Base-by-base conservation (phyloP, 2,888 invertebrate genomes). In the Notocelia uddmanniana region DNA sequence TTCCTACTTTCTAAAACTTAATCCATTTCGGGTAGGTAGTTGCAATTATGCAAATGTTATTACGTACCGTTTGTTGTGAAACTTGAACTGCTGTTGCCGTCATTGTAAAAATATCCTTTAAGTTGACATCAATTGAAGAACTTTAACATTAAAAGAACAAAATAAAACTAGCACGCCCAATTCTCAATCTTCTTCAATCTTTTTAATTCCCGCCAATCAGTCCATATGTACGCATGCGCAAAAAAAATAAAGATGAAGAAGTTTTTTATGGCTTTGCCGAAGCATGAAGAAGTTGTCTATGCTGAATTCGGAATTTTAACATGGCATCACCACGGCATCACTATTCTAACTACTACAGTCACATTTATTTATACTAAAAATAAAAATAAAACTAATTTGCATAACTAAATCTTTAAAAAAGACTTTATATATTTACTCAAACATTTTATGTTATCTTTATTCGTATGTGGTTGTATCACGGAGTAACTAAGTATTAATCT, bases 31-130 rank as follows among this genome's bases (percentile, higher is more conserved):
- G 31, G 31, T 31, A 31, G 31, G 31, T 31, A 31, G 31, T 31
- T 45, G 6, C 8, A 45, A 45, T n/a, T n/a, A 45, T n/a, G 2
- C 8, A 45, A 45, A n/a, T n/a, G n/a, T 13, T 5, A 1, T 52
- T 52, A 66, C 55, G 3, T 68, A 68, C 68, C 59, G 21, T 18
- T 18, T 18, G 59, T 19, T 68, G 62, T 8, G 60, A 41, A 19
- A 69, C 69, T 69, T 62, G 60, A n/a, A 54, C 78, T 64, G 83
- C 80, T 41, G 82, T 80, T 84, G 86, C 84, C 73, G 68, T 79
- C 37, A 60, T 21, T 48, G 15, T 52, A n/a, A 55, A n/a, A 21
- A 13, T 21, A 23, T 52, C 18, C 15, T 55, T 58, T 37, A 70
- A 31, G 73, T 15, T 41, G 31, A 41, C 5, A 26, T 62, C 45